Evolutionary conservation across 2,888 invertebrate species (phyloP), one percentile per base, ranked within the genome.

Genomic region (Osmoderma eremita): DNA sequence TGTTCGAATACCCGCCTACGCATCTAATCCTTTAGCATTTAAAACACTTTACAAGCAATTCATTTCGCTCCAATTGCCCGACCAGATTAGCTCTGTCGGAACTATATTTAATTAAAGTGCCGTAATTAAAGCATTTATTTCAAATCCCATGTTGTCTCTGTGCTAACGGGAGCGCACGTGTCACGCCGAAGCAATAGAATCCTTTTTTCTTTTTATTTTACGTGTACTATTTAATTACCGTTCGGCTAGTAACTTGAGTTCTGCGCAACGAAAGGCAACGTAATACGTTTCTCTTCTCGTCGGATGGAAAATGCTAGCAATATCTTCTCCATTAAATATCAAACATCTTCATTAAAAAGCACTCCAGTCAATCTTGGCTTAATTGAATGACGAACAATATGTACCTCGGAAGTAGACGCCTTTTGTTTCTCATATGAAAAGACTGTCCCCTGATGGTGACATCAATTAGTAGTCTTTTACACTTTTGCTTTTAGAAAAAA

Each of bases 311-410:
- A 56, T 13, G 56, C n/a, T 17, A 13, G 10, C 38, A 12, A n/a
- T 22, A 41, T 50, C 22, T 17, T 22, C 22, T 42, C 41, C 13
- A 56, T 18, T 56, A 41, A 56, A 56, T 56, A 41, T 56, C 56
- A 56, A 56, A 56, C 22, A 20, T 56, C 22, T 41, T 56, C 56
- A 22, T 41, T 41, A 41, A 41, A 56, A 56, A 56, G 56, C 56
- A 56, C 56, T 56, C 41, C 39, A 20, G 20, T 39, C 56, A 20
- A 56, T 41, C 6, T 22, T n/a, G 41, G 41, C n/a, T 41, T 56
- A 56, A 56, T 56, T 56, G 56, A 56, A 56, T 41, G 20, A 13
- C 39, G 20, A 8, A 22, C 13, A 13, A 10, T 4, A 5, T 13
- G n/a, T n/a, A n/a, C n/a, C n/a, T n/a, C n/a, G 56, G 4, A 24